Evolutionary conservation across 1,140 invertebrate genomes (phyloP).

Genomic region (Lasioglossum albipes): DNA sequence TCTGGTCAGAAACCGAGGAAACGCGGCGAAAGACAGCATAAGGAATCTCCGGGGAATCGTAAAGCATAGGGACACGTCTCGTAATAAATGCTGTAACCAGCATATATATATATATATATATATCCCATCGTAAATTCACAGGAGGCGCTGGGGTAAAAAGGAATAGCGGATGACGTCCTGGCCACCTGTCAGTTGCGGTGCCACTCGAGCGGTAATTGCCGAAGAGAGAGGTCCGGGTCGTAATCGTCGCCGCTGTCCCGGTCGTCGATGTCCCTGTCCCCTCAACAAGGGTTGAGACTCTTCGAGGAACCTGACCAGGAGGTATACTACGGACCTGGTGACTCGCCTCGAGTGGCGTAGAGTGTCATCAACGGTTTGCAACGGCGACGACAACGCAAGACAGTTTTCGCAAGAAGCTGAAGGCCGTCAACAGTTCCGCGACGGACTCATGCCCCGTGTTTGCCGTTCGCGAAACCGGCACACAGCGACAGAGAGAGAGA

Average conservation of each 20-base stretch:
- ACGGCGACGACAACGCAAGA: slow-evolving; percentile 62
- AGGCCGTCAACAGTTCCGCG: slow-evolving; percentile 32
- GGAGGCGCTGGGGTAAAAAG: slow-evolving; percentile 12
- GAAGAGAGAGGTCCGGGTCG: slow-evolving; percentile 59
- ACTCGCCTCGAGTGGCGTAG: slow-evolving; percentile 49
- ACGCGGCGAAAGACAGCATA: background rate
- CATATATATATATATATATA: slow-evolving; percentile 21
- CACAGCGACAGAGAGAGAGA: slow-evolving; percentile 35
- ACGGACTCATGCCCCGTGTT: slow-evolving; percentile 43
- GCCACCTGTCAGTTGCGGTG: slow-evolving; percentile 68
- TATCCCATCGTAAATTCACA: slow-evolving; percentile 49
- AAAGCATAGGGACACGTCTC: slow-evolving; percentile 5
- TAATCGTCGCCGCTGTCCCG: slow-evolving; percentile 59
- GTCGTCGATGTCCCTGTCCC: slow-evolving; percentile 53
- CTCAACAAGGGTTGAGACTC: slow-evolving; percentile 50
- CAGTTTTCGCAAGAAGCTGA: slow-evolving; percentile 62
- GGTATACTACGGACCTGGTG: too few relatives aligned
- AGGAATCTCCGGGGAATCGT: background rate
- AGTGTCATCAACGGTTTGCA: slow-evolving; percentile 65
- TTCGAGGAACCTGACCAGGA: too few relatives aligned
- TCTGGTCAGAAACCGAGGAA: background rate
- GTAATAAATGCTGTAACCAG: slow-evolving; percentile 26
- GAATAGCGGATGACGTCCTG: slow-evolving; percentile 51
- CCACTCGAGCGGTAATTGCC: slow-evolving; percentile 70
- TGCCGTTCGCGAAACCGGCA: slow-evolving; percentile 48